Evolutionary conservation across 2,797 vertebrate genomes (phyloP).

Genomic region (Caiman crocodilus): DNA sequence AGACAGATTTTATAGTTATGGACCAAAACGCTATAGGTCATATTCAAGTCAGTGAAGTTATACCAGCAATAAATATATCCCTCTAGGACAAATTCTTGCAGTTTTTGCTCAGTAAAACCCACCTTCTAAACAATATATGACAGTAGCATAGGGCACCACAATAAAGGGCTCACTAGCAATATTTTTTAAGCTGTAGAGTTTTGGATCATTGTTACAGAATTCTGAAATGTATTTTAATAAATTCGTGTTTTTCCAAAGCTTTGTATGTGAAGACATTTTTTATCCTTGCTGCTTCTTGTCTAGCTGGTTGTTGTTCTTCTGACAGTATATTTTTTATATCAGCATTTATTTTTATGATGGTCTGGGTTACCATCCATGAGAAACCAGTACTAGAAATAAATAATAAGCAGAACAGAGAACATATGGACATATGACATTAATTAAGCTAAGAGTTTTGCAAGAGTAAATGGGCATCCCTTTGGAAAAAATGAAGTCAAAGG

Average conservation of each 20-base stretch:
- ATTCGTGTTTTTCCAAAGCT: neutral
- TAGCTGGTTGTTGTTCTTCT: neutral
- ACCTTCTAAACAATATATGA: neutral
- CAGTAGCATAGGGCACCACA: neutral
- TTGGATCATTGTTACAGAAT: neutral
- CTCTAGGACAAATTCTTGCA: neutral
- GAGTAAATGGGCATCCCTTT: neutral
- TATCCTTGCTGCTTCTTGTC: neutral
- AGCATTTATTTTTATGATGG: neutral
- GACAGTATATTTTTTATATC: neutral
- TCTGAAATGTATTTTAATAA: neutral
- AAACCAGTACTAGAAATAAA: conserved; percentile 7
- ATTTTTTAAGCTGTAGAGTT: neutral
- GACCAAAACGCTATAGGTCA: neutral
- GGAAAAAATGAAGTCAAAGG: neutral
- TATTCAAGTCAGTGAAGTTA: neutral
- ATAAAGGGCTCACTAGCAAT: neutral
- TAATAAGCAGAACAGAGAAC: neutral
- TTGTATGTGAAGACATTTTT: neutral
- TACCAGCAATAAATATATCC: neutral
- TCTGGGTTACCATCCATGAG: neutral
- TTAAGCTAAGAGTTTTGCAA: neutral
- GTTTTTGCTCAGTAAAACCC: neutral
- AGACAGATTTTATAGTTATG: neutral
- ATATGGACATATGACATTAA: neutral